phyloP scores from a whole-genome alignment of 2,888 invertebrate genomes.

The Orchesella flavescens region DNA sequence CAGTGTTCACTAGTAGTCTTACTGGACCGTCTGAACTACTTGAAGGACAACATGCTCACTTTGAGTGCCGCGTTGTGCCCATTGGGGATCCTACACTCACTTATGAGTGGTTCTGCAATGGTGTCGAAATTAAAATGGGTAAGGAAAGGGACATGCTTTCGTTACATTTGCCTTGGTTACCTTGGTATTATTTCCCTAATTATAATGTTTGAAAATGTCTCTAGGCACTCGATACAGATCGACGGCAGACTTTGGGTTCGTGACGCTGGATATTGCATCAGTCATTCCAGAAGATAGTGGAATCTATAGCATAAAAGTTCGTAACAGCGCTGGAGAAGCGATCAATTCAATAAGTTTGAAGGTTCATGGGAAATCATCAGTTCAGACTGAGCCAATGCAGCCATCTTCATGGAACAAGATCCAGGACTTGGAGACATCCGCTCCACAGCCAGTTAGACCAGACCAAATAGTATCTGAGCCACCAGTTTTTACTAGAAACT shows the following conservation, averaged over 20 bases:
- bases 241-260: conserved; percentile 89
- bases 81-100: conserved; percentile 93
- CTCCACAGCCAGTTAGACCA: conserved; percentile 74
- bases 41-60: conserved; percentile 93
- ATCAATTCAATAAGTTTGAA: conserved; percentile 92
- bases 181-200: too few species aligned
- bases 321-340: conserved; percentile 93
- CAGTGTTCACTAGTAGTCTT: conserved; percentile 90
- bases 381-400: conserved; percentile 88
- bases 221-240: conserved; percentile 88
- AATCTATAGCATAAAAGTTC: conserved; percentile 82
- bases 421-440: conserved; percentile 89
- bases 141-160: conserved; percentile 73
- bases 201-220: neutral
- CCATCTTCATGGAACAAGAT: conserved; percentile 95
- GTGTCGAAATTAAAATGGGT: conserved; percentile 93
- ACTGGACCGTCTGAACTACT: conserved; percentile 91
- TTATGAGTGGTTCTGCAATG: conserved; percentile 97
- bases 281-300: conserved; percentile 88
- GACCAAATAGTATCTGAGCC: conserved; percentile 91
- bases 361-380: conserved; percentile 84
- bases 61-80: conserved; percentile 92
- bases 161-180: neutral
- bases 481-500: conserved; percentile 95
- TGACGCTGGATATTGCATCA: conserved; percentile 91